Conservation (phyloP, 2,888 invertebrate species). For the Julus scanicus region DNA sequence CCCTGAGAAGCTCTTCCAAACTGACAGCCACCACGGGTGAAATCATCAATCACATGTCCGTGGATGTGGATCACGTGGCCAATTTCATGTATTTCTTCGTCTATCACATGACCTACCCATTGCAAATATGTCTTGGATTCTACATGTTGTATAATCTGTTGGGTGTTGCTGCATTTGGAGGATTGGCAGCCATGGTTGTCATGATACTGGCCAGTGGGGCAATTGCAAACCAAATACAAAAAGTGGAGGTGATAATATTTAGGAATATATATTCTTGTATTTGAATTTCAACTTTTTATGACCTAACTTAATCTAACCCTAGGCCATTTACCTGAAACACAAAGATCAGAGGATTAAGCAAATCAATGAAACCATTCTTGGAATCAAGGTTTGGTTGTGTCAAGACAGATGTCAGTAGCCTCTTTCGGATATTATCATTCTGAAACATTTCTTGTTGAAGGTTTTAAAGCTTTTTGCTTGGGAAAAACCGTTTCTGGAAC, state of each 20-base stretch:
- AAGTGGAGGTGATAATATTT: conserved; percentile 20
- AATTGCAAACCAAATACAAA: neutral
- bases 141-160: conserved; percentile 87
- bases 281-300: too few relatives aligned
- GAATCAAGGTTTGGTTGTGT: conserved; percentile 48
- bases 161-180: conserved; percentile 89
- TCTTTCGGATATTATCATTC: neutral
- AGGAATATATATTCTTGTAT: too few relatives aligned
- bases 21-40: conserved; percentile 81
- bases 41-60: conserved; percentile 92
- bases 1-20: neutral
- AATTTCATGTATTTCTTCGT: conserved; percentile 85
- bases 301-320: too few relatives aligned
- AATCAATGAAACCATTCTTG: conserved; percentile 50
- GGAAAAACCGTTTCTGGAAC: conserved; percentile 50
- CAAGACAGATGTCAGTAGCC: neutral
- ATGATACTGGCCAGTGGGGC: neutral
- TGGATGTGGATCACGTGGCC: conserved; percentile 88
- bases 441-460: conserved; percentile 6
- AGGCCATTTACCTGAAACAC: conserved; percentile 46
- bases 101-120: conserved; percentile 86
- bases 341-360: conserved; percentile 54
- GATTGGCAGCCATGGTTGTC: conserved; percentile 87
- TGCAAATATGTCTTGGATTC: conserved; percentile 86
- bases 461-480: conserved; percentile 54